Evolutionary conservation across 2,113 vertebrate species (phyloP), one percentile per base, ranked within the genome.

Genomic region (Fregetta grallaria): DNA sequence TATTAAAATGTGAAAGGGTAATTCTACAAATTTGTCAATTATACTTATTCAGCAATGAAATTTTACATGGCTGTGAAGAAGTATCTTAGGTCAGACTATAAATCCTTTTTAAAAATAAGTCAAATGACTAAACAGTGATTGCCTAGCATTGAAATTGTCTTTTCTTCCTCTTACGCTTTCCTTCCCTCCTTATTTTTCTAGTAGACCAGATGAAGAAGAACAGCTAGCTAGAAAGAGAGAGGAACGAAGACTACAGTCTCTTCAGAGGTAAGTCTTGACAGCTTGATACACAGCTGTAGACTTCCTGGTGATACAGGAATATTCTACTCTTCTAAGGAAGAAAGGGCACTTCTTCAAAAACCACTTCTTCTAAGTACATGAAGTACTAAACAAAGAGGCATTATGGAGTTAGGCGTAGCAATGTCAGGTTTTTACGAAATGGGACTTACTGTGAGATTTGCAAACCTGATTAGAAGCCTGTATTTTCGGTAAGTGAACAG

Each of bases 181-280:
- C 29, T 70, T 44, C 4, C 3, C 8, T 85, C 10, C 36, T 63
- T 90, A 76, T 87, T 95, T 80, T 94, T 92, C 5, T 92, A 92
- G 86, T 58, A 96, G 97, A 12, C 34, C 92, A 94, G 94, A 94
- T 62, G 97, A 96, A 50, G 95, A 97, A 88, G 95, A 97, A 56
- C 92, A 38, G 42, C 86, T 98, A 66, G 96, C 94, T 56, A 95
- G 91, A 81, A 95, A 97, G 85, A 97, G 67, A 90, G 98, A 98
- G 75, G 97, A 97, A 77, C 88, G 90, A 88, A 96, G 93, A 82
- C 91, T 96, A 20, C 79, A 97, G 7, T 92, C 96, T 74, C 97
- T 97, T 92, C 96, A 98, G 66, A 85, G 98, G 98, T 98, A 95
- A 88, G 59, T 22, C 90, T 88, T 94, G 58, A 21, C 61, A 86